Base-by-base conservation (phyloP, 2,888 invertebrate genomes). In the Heliconius charithonia region DNA sequence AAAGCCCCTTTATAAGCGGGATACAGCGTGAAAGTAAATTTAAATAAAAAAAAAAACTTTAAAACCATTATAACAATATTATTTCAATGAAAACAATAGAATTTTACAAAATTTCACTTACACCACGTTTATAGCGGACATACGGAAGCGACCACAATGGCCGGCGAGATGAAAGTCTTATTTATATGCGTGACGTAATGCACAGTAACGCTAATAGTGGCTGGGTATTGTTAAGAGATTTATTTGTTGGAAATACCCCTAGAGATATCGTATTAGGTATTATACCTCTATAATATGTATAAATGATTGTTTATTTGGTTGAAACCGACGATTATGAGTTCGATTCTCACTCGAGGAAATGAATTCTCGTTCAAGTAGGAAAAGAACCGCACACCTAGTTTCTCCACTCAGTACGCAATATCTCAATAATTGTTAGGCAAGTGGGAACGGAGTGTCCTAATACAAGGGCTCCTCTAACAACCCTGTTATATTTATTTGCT, bases 131-230 rank as follows among this genome's bases (percentile, higher is more conserved):
- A 69, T 22, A 45, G 27, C 41, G 45, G 78, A 89, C 85, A 90
- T 87, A 89, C 92, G 93, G 93, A 94, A 93, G 92, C 88, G 83
- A 79, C 87, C 89, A 93, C 93, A 93, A 93, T 93, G 86, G 92
- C 85, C 93, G 94, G 94, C 87, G 83, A 93, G 93, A 93, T 93
- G 91, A 93, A 93, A 93, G 93, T 87, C 67, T 85, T 87, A 84
- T 88, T 91, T 91, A 92, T 92, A 92, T 92, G 92, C 92, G 90
- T 92, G 91, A 91, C 92, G 93, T 92, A 79, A 84, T 85, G 81
- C 76, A 85, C 75, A 51, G 66, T 56, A 67, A 78, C 62, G 75
- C 79, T 80, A 81, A 80, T 81, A 80, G 78, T 74, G 71, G 72
- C 80, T 73, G 67, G 62, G 81, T 76, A 85, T 85, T 86, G 85